A percentile compares a stretch with the other conserved stretches of the same genome.
Evolutionary conservation across 37 sponge, comb jelly and placozoan genomes (phyloP).

Genomic region (Bolinopsis microptera): DNA sequence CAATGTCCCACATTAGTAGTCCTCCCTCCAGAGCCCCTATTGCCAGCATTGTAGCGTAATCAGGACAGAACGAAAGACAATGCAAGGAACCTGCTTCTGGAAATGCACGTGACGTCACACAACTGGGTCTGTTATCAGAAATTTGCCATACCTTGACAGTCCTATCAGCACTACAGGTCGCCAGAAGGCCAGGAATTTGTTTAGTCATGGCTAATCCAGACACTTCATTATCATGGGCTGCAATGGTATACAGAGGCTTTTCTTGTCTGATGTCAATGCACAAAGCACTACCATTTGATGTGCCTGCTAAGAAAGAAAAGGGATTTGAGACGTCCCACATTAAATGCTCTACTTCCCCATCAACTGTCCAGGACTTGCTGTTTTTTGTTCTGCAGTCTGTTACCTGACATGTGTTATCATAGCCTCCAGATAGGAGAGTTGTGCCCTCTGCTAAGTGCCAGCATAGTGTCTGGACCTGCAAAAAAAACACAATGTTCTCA

Average conservation of each 20-base stretch:
- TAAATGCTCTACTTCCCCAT: conserved; percentile 88
- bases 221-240: conserved; percentile 80
- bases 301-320: conserved; percentile 76
- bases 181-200: conserved; percentile 86
- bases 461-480: conserved; percentile 65
- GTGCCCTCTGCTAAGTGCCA: conserved; percentile 68
- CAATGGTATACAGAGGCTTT: conserved; percentile 72
- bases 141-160: conserved; percentile 96
- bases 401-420: conserved; percentile 60
- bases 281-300: conserved; percentile 72
- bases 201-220: conserved; percentile 83
- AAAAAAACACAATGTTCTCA: neutral
- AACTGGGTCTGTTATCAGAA: conserved; percentile 18
- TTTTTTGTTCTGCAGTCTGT: conserved; percentile 54
- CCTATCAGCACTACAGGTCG: conserved; percentile 80
- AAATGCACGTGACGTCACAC: conserved; percentile 17
- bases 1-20: conserved; percentile 44
- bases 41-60: conserved; percentile 44
- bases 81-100: conserved; percentile 6
- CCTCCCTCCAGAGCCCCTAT: conserved; percentile 20
- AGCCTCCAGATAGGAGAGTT: conserved; percentile 55
- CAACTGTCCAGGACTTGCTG: conserved; percentile 74
- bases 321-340: conserved; percentile 88
- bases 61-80: conserved; percentile 22
- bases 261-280: conserved; percentile 71